Evolutionary conservation across 2,797 vertebrate genomes (phyloP).

Genomic region (Esox lucius): DNA sequence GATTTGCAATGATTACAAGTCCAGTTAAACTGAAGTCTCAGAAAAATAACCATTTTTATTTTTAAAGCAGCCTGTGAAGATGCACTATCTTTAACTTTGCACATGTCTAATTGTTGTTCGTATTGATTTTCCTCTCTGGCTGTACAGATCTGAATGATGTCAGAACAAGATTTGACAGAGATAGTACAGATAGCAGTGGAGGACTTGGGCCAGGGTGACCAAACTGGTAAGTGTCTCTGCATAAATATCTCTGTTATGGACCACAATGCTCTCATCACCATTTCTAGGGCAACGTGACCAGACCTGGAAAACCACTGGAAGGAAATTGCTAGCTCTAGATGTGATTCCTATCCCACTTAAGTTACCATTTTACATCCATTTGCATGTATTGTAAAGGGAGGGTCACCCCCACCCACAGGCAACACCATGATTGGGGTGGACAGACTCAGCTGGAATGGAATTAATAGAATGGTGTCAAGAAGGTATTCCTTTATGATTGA

Average conservation of each 20-base stretch:
- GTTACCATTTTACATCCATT: not conserved
- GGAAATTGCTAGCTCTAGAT: not conserved
- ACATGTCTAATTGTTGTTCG: conserved; percentile 3
- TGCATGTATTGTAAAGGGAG: not conserved
- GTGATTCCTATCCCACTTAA: not conserved
- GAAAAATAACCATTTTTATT: not conserved
- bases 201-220: conserved; percentile 84
- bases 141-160: conserved; percentile 86
- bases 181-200: conserved; percentile 98
- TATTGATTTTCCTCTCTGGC: conserved; percentile 28
- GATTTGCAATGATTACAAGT: not conserved
- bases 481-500: not conserved
- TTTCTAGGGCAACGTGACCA: not conserved
- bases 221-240: conserved; percentile 75
- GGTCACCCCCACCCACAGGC: not conserved
- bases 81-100: not conserved
- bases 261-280: not conserved
- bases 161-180: conserved; percentile 92
- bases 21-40: not conserved
- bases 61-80: not conserved
- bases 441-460: too few relatives aligned
- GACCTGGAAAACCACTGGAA: not conserved
- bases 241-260: not conserved
- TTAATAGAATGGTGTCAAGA: too few relatives aligned
- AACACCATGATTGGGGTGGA: too few relatives aligned